phyloP scores from a whole-genome alignment of 1,140 invertebrate genomes.

The Cotesia glomerata region DNA sequence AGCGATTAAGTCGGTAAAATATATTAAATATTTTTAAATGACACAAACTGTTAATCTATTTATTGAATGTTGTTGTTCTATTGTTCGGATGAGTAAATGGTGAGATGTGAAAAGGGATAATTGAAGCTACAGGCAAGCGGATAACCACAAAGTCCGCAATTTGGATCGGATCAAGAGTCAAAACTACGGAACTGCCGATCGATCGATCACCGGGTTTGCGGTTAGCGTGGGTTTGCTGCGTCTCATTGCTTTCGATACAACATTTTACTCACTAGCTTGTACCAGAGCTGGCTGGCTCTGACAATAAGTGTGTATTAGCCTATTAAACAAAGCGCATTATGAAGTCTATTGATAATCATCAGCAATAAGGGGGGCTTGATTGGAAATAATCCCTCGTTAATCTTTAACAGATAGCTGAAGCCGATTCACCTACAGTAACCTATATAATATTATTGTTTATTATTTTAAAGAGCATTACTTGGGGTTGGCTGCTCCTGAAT shows the following conservation, averaged over 20 bases:
- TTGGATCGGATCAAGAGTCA: conserved; percentile 18
- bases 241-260: background rate
- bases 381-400: too few relatives aligned
- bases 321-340: too few relatives aligned
- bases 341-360: too few relatives aligned
- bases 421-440: too few relatives aligned
- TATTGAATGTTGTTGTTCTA: conserved; percentile 9
- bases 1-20: background rate
- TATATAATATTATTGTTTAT: too few relatives aligned
- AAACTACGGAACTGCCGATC: conserved; percentile 16
- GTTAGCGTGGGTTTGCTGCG: conserved; percentile 10
- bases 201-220: conserved; percentile 10
- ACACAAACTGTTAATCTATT: conserved; percentile 12
- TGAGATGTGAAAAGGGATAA: background rate
- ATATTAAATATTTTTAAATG: background rate
- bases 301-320: too few relatives aligned
- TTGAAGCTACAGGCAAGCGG: conserved; percentile 15
- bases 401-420: too few relatives aligned
- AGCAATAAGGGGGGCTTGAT: too few relatives aligned
- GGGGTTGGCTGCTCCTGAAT: conserved; percentile 74
- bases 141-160: conserved; percentile 20
- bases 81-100: background rate
- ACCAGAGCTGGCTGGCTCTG: background rate
- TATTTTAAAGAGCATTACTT: conserved; percentile 53
- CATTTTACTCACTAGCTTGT: too few relatives aligned